phyloP scores from a whole-genome alignment of 2,888 invertebrate species.

The Leucophora obtusa region DNA sequence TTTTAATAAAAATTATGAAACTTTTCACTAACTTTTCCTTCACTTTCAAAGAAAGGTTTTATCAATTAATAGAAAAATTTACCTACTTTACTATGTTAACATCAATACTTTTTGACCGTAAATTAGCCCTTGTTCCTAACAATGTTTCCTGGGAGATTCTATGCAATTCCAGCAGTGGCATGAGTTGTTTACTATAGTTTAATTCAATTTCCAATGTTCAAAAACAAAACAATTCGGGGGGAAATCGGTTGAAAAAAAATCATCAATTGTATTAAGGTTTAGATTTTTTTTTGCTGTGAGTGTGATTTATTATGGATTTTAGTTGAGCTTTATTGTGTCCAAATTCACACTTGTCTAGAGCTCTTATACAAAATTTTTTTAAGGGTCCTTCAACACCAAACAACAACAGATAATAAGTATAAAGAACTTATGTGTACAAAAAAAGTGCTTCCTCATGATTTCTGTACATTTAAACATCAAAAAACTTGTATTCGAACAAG shows the following conservation, averaged over 20 bases:
- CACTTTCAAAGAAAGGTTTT: no score
- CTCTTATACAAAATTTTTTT: conserved; percentile 49
- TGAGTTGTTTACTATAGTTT: background rate
- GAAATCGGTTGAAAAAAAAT: background rate
- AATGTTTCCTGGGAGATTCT: no score
- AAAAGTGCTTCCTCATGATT: conserved; percentile 55
- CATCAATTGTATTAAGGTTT: conserved; percentile 12
- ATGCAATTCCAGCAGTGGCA: background rate
- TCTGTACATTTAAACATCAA: background rate
- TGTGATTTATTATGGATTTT: conserved; percentile 52
- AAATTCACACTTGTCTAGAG: conserved; percentile 66
- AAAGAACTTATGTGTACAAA: background rate
- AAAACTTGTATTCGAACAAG: background rate
- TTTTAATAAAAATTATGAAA: no score
- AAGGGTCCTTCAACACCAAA: conserved; percentile 48
- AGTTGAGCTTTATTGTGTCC: conserved; percentile 55
- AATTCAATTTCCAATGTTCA: background rate
- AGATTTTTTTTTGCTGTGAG: background rate
- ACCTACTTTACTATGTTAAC: no score
- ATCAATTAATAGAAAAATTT: no score
- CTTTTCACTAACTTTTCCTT: no score
- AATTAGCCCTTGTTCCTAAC: no score
- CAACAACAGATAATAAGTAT: conserved; percentile 30
- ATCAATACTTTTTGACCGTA: no score
- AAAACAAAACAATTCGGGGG: background rate